A percentile compares a stretch with the other conserved stretches of the same genome.
phyloP scores from a whole-genome alignment of 2,113 vertebrate genomes.

The Crotalus horridus region DNA sequence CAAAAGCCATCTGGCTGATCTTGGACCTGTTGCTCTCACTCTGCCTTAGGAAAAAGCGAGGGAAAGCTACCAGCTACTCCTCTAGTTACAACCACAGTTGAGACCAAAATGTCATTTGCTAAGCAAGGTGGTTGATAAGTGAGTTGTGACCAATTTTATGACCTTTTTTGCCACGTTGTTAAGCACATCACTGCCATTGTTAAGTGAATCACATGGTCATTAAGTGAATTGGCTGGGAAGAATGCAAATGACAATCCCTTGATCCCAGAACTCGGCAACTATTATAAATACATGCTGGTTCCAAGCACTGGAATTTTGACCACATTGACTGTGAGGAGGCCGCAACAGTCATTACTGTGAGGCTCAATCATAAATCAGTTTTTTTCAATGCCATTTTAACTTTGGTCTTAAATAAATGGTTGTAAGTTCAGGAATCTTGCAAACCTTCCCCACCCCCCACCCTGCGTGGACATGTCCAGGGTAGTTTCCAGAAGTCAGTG shows the following conservation, averaged over 20 bases:
- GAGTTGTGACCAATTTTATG: too few relatives aligned
- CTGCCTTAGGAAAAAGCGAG: neutral
- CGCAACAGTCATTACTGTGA: neutral
- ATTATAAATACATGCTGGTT: too few relatives aligned
- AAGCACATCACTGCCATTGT: too few relatives aligned
- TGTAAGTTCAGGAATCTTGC: neutral
- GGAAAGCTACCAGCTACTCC: neutral
- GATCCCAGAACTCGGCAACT: too few relatives aligned
- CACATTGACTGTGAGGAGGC: neutral
- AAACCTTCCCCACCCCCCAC: too few relatives aligned
- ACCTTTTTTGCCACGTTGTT: too few relatives aligned
- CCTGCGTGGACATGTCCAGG: neutral
- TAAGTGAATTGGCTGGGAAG: too few relatives aligned
- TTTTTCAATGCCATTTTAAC: neutral
- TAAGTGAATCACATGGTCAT: too few relatives aligned
- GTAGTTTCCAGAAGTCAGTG: neutral
- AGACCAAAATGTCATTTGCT: neutral
- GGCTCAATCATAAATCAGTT: neutral
- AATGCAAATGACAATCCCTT: too few relatives aligned
- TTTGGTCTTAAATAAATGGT: neutral
- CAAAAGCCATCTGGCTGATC: neutral
- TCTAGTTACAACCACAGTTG: neutral
- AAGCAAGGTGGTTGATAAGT: too few relatives aligned
- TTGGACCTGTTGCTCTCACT: neutral
- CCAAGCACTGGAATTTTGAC: neutral